Base-by-base conservation (phyloP, 2,797 vertebrate species). In the Cygnus olor region DNA sequence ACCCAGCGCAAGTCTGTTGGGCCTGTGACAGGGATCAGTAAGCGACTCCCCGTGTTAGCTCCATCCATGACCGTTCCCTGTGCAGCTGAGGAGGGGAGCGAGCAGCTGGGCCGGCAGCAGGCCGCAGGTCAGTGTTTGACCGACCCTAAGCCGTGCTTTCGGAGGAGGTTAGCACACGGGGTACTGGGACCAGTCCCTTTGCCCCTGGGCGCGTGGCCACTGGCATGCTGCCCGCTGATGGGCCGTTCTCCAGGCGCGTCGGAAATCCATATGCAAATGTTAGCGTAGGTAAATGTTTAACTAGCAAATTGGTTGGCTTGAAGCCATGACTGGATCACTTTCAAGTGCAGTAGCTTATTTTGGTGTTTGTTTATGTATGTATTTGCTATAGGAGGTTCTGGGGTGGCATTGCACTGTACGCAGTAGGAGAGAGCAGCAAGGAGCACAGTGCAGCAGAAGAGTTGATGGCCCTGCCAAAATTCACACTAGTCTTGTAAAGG, bases 341-440 rank as follows among this genome's bases (percentile, higher is more conserved):
- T 10, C 15, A 4, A 11, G 8, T 21, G 5, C 27, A 14, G 61
- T 44, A 44, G 17, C 54, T 10, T 40, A 27, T 64, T 81, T 71
- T 66, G 49, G 49, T 68, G 3, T 58, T 0, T 53, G 6, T 30
- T 20, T 5, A 22, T 34, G 20, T 44, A 2, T 68, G 74, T 73
- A 14, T 80, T 80, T 32, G 12, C 10, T 34, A 2, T 14, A 63
- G 38, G 36, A 61, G 22, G 8, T 19, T 88, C 85, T 36, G 28
- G 38, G 64, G 6, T 38, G n/a, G 34, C 3, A 0, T 54, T 36
- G 40, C 1, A 0, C 16, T 57, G 68, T 14, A 32, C 60, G 28
- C 45, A 44, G 34, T 32, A 66, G 28, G 27, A 2, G 12, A 64
- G 21, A 49, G 44, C 21, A 0, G 0, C 30, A n/a, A 24, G 71